Percentiles rank a stretch among this genome's conserved stretches.
These are phyloP conservation scores for Alcis repandata DNA, from an alignment of 2,888 invertebrate species.

Conservation along the genomic window DNA sequence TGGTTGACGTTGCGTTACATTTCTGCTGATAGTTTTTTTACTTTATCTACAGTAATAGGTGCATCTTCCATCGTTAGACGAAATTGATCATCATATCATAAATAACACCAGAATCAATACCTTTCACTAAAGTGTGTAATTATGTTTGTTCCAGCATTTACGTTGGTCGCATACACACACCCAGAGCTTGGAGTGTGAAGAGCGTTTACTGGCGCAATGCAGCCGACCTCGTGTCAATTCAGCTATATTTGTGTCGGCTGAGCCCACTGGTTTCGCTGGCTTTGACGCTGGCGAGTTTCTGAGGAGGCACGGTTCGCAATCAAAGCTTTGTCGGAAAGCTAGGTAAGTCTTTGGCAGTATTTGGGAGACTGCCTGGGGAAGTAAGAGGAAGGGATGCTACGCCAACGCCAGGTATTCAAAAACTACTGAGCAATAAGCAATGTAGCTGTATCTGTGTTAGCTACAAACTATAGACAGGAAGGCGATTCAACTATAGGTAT, in stretches of 20 bases:
- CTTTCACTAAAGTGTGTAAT: neutral
- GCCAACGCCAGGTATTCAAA: too few species aligned
- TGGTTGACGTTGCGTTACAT: too few species aligned
- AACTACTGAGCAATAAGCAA: too few species aligned
- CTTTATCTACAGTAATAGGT: too few species aligned
- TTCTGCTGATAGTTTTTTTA: too few species aligned
- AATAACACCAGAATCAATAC: neutral
- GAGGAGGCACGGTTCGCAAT: conserved; percentile 92
- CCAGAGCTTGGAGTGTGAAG: conserved; percentile 88
- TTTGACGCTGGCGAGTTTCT: conserved; percentile 94
- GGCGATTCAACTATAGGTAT: too few species aligned
- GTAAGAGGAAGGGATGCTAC: too few species aligned
- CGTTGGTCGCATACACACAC: conserved; percentile 90
- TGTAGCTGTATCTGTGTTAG: too few species aligned
- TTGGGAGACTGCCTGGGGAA: too few species aligned
- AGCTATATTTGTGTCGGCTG: conserved; percentile 93
- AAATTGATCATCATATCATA: neutral
- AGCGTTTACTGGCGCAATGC: conserved; percentile 85
- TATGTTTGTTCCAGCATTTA: conserved; percentile 86
- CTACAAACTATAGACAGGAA: too few species aligned
- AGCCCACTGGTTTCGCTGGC: conserved; percentile 91
- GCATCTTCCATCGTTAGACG: too few species aligned
- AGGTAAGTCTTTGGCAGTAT: conserved; percentile 70
- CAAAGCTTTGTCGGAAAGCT: conserved; percentile 92
- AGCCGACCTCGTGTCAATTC: conserved; percentile 93